phyloP scores from a whole-genome alignment of 2,888 invertebrate species.

The Colostygia pectinataria region DNA sequence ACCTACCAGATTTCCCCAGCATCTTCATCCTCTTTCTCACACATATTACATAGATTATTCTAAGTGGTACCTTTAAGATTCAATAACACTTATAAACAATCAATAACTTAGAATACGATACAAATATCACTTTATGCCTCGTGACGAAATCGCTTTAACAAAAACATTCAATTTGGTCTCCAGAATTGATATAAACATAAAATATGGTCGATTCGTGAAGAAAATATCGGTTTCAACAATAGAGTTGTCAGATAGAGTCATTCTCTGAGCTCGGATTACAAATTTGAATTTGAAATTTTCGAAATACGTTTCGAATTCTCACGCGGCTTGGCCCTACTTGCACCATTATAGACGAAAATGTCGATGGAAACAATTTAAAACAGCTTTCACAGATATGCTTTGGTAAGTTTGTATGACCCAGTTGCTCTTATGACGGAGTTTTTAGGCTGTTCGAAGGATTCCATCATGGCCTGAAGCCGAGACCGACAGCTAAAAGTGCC shows the following conservation, averaged over 20 bases:
- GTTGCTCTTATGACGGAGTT: too few species aligned
- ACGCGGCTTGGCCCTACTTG: constrained; percentile 9
- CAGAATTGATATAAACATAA: constrained; percentile 51
- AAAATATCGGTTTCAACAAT: constrained; percentile 53
- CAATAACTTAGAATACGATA: constrained; percentile 30
- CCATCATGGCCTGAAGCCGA: too few species aligned
- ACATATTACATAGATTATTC: constrained; percentile 13
- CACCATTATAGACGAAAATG: neutral
- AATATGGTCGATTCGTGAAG: constrained; percentile 50
- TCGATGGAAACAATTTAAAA: too few species aligned
- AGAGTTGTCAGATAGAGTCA: constrained; percentile 55
- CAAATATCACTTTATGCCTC: constrained; percentile 30
- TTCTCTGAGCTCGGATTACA: constrained; percentile 51
- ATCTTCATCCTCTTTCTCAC: too few species aligned
- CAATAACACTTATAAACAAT: constrained; percentile 22
- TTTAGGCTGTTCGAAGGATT: too few species aligned
- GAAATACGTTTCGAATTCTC: constrained; percentile 34
- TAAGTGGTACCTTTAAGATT: constrained; percentile 14
- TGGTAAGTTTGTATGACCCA: too few species aligned
- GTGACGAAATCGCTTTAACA: constrained; percentile 41
- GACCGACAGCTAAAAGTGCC: too few species aligned
- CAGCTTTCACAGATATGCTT: too few species aligned
- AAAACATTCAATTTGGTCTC: constrained; percentile 57
- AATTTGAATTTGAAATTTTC: constrained; percentile 52
- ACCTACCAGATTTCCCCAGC: constrained; percentile 27